These are phyloP conservation scores for Ambastaia sidthimunki DNA, from an alignment of 2,797 vertebrate species.

Conservation along the genomic window DNA sequence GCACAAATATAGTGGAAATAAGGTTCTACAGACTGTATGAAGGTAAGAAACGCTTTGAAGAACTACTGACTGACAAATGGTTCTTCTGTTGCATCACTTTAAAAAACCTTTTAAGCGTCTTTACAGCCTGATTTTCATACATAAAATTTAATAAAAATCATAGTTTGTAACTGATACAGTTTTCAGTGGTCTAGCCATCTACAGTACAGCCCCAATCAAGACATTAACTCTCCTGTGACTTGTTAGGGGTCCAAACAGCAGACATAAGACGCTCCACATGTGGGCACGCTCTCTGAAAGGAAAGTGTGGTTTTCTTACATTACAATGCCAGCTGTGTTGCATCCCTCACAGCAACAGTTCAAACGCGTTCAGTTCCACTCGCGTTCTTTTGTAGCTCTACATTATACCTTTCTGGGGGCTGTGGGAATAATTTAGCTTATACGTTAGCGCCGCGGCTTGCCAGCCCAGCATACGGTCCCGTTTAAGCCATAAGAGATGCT, in stretches of 20 bases:
- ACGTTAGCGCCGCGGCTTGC: slow-evolving; percentile 47
- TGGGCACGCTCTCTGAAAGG: slow-evolving; percentile 37
- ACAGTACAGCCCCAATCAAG: not conserved
- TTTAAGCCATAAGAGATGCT: slow-evolving; percentile 47
- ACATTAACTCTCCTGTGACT: not conserved
- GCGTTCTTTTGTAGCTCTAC: slow-evolving; percentile 30
- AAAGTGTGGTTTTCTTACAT: slow-evolving; percentile 27
- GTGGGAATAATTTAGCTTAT: slow-evolving; percentile 53
- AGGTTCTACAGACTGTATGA: too few relatives aligned
- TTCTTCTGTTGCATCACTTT: too few relatives aligned
- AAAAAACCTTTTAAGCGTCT: too few relatives aligned
- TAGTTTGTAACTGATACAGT: too few relatives aligned
- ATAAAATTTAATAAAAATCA: too few relatives aligned
- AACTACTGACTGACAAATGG: too few relatives aligned
- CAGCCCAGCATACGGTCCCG: slow-evolving; percentile 15
- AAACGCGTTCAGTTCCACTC: slow-evolving; percentile 30
- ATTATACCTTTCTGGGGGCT: slow-evolving; percentile 40
- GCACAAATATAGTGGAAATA: too few relatives aligned
- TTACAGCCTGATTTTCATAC: too few relatives aligned
- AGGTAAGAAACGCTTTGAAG: too few relatives aligned
- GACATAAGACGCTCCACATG: slow-evolving; percentile 23
- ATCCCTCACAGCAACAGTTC: slow-evolving; percentile 22
- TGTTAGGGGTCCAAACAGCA: slow-evolving; percentile 41
- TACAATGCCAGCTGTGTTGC: slow-evolving; percentile 25
- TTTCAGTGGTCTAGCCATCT: not conserved